phyloP scores from a whole-genome alignment of 2,888 invertebrate genomes.

The Entomobrya proxima region DNA sequence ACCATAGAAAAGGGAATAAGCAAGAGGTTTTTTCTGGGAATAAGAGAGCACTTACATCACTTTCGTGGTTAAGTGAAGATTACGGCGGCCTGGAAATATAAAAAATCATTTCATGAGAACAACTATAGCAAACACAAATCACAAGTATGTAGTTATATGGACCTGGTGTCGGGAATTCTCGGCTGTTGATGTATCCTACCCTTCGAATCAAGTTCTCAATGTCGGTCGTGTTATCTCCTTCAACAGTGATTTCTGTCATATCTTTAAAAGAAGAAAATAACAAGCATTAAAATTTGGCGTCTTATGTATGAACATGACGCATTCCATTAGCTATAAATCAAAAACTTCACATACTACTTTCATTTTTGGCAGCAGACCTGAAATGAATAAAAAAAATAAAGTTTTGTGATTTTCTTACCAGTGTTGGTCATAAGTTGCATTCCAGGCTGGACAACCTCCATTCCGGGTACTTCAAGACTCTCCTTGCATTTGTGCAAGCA shows the following conservation, averaged over 20 bases:
- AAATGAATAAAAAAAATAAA: not conserved
- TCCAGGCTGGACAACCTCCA: slow-evolving; percentile 86
- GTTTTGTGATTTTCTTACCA: slow-evolving; percentile 75
- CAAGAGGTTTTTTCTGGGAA: slow-evolving; percentile 34
- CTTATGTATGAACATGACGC: not conserved
- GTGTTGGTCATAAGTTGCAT: slow-evolving; percentile 86
- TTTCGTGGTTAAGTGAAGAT: slow-evolving; percentile 88
- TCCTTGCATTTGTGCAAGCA: slow-evolving; percentile 91
- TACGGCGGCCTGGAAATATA: slow-evolving; percentile 85
- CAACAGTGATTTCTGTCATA: slow-evolving; percentile 92
- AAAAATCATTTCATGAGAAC: not conserved
- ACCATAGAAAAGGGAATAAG: not conserved
- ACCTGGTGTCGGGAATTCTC: slow-evolving; percentile 93
- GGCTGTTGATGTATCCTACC: slow-evolving; percentile 90
- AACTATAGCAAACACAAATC: not conserved
- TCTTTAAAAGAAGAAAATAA: slow-evolving; percentile 78
- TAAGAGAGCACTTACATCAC: slow-evolving; percentile 81
- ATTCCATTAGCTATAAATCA: not conserved
- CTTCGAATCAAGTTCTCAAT: slow-evolving; percentile 90
- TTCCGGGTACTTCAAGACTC: slow-evolving; percentile 86
- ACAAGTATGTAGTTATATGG: not conserved
- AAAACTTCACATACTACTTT: not conserved
- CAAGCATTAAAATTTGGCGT: not conserved
- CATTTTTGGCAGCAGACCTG: not conserved
- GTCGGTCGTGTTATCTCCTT: slow-evolving; percentile 93